phyloP scores from a whole-genome alignment of 2,113 vertebrate species.

The Probosciger aterrimus region DNA sequence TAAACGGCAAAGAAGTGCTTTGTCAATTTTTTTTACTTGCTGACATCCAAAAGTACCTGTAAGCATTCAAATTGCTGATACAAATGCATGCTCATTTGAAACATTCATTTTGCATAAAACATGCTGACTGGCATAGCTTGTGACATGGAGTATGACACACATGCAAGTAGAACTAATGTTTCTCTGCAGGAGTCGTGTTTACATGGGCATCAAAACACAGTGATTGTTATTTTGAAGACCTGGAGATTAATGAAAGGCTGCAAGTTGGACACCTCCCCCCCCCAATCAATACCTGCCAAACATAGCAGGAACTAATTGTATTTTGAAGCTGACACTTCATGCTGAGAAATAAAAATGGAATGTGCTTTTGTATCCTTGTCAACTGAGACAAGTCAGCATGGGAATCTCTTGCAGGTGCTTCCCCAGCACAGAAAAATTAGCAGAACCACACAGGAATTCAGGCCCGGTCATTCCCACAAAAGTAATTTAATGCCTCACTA shows the following conservation, averaged over 20 bases:
- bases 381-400: accelerated
- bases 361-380: neutral
- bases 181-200: neutral
- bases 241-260: neutral
- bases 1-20: neutral
- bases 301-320: neutral
- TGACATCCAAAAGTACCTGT: neutral
- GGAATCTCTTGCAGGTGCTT: neutral
- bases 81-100: neutral
- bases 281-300: neutral
- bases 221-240: neutral
- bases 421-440: neutral
- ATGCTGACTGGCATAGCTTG: neutral
- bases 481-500: neutral
- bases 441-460: neutral
- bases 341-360: neutral
- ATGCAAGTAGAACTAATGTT: neutral
- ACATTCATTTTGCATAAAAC: constrained; percentile 22
- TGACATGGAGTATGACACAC: neutral
- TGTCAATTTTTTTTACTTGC: neutral
- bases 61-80: neutral
- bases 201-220: neutral
- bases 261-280: neutral
- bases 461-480: neutral
- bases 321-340: neutral